phyloP scores from a whole-genome alignment of 2,113 vertebrate species.

The Cephalopholis sonnerati region DNA sequence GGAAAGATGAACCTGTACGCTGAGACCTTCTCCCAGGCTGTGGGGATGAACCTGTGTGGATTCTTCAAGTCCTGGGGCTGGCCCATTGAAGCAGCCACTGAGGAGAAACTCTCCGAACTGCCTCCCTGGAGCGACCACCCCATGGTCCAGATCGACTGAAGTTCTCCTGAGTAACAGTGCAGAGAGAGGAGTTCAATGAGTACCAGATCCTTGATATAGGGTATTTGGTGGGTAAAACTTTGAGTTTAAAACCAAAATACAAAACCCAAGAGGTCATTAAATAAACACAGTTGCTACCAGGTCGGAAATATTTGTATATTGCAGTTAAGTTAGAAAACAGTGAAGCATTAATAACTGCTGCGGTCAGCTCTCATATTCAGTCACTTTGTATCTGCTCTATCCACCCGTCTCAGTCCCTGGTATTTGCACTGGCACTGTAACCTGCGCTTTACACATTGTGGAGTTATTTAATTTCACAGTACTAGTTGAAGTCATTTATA shows the following conservation, averaged over 20 bases:
- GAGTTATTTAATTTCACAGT: neutral
- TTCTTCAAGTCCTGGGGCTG: slow-evolving; percentile 90
- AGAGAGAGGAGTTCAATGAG: neutral
- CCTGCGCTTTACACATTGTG: neutral
- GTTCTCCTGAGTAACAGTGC: neutral
- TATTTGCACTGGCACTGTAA: neutral
- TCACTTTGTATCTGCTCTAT: neutral
- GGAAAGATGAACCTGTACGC: slow-evolving; percentile 88
- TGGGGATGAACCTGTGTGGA: slow-evolving; percentile 82
- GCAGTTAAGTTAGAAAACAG: neutral
- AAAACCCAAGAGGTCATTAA: neutral
- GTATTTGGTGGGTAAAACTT: too few species aligned
- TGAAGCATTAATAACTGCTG: neutral
- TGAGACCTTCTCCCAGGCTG: slow-evolving; percentile 83
- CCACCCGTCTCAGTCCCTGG: neutral
- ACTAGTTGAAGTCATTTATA: neutral
- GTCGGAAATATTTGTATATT: neutral
- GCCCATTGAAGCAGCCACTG: slow-evolving; percentile 80
- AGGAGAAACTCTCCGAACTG: slow-evolving; percentile 76
- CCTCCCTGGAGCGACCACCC: slow-evolving; percentile 86
- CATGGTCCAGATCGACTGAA: slow-evolving; percentile 71
- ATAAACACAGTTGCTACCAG: neutral
- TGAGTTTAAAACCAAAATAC: neutral
- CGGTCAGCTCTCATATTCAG: too few species aligned
- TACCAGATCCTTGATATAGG: too few species aligned